Conservation (phyloP, 2,888 invertebrate genomes). For the Creontiades dilutus region DNA sequence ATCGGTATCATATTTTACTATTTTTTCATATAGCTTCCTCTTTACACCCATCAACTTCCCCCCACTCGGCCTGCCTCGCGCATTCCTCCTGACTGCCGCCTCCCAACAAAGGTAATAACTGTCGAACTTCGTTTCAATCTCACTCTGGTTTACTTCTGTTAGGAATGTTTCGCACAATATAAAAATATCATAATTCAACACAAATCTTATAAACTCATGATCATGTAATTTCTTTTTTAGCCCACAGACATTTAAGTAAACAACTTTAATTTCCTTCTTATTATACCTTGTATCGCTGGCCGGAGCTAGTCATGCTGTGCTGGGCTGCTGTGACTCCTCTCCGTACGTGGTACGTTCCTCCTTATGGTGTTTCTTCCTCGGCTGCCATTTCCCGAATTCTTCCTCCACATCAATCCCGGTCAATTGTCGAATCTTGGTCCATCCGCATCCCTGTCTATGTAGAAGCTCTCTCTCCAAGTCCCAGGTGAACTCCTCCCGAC, state of each 20-base stretch:
- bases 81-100: not conserved
- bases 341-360: not conserved
- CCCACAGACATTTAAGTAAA: conserved; percentile 4
- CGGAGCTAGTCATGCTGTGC: not conserved
- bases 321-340: not conserved
- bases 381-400: not conserved
- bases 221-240: not conserved
- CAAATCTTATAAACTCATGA: not conserved
- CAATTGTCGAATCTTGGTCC: not conserved
- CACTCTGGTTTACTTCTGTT: not conserved
- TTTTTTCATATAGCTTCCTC: not conserved
- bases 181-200: conserved; percentile 10
- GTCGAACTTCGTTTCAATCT: not conserved
- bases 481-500: not conserved
- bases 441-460: not conserved
- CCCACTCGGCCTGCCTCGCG: not conserved
- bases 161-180: conserved; percentile 45
- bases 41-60: not conserved
- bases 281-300: not conserved
- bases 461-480: not conserved
- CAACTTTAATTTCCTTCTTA: not conserved
- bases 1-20: not conserved
- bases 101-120: not conserved
- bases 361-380: not conserved
- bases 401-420: not conserved